phyloP scores from a whole-genome alignment of 2,797 vertebrate species.

The Chaetophractus vellerosus region DNA sequence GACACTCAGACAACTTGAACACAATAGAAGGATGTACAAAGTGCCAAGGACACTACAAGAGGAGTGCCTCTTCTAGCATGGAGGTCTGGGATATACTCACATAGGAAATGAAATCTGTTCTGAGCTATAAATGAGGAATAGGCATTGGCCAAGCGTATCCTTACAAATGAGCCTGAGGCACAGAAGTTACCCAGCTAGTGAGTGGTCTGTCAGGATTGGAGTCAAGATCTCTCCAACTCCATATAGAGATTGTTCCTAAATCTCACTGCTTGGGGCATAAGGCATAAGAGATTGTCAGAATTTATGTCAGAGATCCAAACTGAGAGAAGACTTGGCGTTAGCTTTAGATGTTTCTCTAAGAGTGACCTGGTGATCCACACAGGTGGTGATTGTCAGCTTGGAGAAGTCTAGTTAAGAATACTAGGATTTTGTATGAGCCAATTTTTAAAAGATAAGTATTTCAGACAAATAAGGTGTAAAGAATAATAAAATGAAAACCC shows the following conservation, averaged over 20 bases:
- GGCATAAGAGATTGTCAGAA: neutral
- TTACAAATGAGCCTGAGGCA: neutral
- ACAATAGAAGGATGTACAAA: neutral
- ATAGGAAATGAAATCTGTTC: conserved; percentile 7
- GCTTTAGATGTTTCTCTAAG: conserved; percentile 41
- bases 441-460: no score
- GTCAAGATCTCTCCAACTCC: neutral
- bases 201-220: neutral
- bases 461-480: no score
- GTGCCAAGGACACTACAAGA: neutral
- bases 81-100: neutral
- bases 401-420: no score
- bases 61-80: conserved; percentile 11
- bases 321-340: conserved; percentile 25
- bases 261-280: conserved; percentile 19
- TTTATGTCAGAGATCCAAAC: neutral
- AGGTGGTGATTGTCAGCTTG: no score
- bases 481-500: no score
- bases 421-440: no score
- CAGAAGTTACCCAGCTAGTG: conserved; percentile 25
- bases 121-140: neutral
- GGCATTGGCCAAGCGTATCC: neutral
- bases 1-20: neutral
- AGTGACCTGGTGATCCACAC: neutral
- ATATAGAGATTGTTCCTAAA: neutral